phyloP scores from a whole-genome alignment of 2,797 vertebrate species.

The Myripristis murdjan region DNA sequence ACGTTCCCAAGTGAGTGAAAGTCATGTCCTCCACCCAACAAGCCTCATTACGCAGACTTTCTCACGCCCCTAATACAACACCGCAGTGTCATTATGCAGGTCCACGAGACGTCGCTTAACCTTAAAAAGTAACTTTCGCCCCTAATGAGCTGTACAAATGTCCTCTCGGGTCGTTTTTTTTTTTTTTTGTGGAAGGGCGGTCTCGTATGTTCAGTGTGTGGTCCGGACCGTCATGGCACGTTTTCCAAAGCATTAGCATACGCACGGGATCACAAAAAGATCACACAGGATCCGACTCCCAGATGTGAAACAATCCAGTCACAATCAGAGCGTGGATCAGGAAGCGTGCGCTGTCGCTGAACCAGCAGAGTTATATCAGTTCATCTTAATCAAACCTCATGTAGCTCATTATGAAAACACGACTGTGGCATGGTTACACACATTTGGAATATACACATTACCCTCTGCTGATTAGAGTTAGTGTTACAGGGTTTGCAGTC shows the following conservation, averaged over 20 bases:
- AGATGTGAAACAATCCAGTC: constrained; percentile 17
- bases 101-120: too few relatives aligned
- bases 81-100: too few relatives aligned
- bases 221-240: constrained; percentile 5
- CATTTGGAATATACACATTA: constrained; percentile 32
- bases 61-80: too few relatives aligned
- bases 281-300: background rate
- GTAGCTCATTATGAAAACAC: constrained; percentile 22
- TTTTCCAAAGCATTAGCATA: constrained; percentile 32
- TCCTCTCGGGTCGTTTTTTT: too few relatives aligned
- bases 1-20: too few relatives aligned
- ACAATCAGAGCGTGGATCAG: constrained; percentile 39
- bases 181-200: too few relatives aligned
- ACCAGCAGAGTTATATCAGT: constrained; percentile 14
- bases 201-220: constrained; percentile 1
- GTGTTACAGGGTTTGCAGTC: constrained; percentile 38
- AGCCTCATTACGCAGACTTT: too few relatives aligned
- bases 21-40: too few relatives aligned
- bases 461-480: constrained; percentile 34
- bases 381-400: constrained; percentile 7
- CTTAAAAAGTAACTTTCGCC: too few relatives aligned
- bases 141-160: too few relatives aligned
- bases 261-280: background rate
- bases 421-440: constrained; percentile 15
- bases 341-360: constrained; percentile 39